These are phyloP conservation scores for Drosophila mayaguana DNA, from an alignment of 2,888 invertebrate genomes.

Conservation along the genomic window DNA sequence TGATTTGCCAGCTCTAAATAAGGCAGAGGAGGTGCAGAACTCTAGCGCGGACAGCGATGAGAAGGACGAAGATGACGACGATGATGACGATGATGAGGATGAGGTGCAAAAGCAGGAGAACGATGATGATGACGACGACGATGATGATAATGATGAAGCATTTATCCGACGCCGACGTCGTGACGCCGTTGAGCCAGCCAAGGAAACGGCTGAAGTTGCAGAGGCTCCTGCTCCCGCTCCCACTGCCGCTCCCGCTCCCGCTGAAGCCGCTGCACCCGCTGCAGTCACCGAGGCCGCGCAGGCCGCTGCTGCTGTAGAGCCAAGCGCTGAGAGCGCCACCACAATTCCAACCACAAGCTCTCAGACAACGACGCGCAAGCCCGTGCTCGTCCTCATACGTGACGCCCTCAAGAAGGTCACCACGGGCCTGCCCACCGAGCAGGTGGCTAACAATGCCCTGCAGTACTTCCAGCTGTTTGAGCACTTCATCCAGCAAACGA, in stretches of 20 bases:
- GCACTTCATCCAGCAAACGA: slow-evolving; percentile 83
- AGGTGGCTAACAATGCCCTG: slow-evolving; percentile 82
- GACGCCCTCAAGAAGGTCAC: slow-evolving; percentile 83
- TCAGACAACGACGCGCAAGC: slow-evolving; percentile 65
- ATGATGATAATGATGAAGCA: slow-evolving; percentile 60
- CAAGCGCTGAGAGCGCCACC: slow-evolving; percentile 33
- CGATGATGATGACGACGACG: slow-evolving; percentile 56
- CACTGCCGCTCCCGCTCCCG: neutral
- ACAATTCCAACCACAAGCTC: slow-evolving; percentile 31
- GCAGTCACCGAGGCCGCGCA: neutral
- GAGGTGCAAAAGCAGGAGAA: slow-evolving; percentile 35
- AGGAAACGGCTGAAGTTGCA: slow-evolving; percentile 21
- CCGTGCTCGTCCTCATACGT: slow-evolving; percentile 81
- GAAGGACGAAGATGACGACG: slow-evolving; percentile 49
- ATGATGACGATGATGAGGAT: slow-evolving; percentile 36
- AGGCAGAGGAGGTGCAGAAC: slow-evolving; percentile 24
- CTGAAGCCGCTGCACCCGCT: neutral
- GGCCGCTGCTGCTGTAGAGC: slow-evolving; percentile 17
- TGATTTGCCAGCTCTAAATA: slow-evolving; percentile 29
- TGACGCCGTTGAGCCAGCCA: slow-evolving; percentile 33
- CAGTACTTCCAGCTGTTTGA: slow-evolving; percentile 84
- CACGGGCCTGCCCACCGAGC: slow-evolving; percentile 79
- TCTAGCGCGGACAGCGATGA: slow-evolving; percentile 60
- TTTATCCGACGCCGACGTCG: slow-evolving; percentile 61
- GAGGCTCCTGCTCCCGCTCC: neutral